Conservation (phyloP, 2,113 vertebrate species). For the Sterna hirundo region DNA sequence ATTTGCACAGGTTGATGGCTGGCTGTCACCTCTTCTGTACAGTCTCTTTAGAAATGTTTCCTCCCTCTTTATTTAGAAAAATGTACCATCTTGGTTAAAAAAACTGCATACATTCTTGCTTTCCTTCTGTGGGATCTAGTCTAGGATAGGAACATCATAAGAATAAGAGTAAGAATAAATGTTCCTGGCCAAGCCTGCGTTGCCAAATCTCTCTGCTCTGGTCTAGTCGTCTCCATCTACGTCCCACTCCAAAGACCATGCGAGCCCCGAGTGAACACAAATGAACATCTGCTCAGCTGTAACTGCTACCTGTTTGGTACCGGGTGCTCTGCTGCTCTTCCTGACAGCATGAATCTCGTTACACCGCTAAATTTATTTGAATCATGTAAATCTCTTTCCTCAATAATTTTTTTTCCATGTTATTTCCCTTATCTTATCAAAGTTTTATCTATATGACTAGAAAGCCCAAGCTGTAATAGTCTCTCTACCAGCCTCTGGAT, state of each 20-base stretch:
- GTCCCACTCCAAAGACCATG: not conserved
- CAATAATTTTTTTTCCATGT: not conserved
- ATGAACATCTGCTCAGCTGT: not conserved
- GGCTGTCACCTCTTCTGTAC: not conserved
- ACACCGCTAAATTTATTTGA: not conserved
- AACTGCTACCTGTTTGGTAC: not conserved
- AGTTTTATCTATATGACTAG: not conserved
- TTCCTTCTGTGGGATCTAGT: not conserved
- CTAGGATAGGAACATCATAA: not conserved
- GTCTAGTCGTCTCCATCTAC: not conserved
- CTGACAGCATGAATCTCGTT: not conserved
- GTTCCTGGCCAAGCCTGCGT: not conserved
- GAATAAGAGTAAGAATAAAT: not conserved
- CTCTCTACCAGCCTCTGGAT: not conserved
- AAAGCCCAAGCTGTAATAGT: not conserved
- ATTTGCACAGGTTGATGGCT: not conserved
- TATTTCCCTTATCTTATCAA: not conserved
- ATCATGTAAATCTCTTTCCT: not conserved
- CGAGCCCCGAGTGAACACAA: not conserved
- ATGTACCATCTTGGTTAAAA: not conserved
- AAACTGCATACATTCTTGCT: not conserved
- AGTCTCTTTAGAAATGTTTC: not conserved
- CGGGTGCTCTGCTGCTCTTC: not conserved
- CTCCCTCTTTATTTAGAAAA: not conserved
- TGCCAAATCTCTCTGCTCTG: not conserved